phyloP scores from a whole-genome alignment of 2,888 invertebrate genomes.

The Diplolepis rosae region DNA sequence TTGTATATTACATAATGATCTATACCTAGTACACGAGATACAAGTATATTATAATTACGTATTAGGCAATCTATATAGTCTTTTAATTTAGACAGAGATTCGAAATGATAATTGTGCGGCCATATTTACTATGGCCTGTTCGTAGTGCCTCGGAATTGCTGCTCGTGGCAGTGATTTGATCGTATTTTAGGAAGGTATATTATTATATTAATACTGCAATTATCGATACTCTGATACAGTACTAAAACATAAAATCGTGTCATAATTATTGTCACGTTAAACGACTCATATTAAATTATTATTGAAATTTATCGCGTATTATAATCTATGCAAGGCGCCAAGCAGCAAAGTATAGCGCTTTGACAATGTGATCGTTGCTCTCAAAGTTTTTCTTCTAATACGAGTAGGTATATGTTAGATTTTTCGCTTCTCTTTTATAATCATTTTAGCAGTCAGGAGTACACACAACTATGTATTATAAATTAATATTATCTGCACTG shows the following conservation, averaged over 20 bases:
- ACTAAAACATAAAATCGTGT: slow-evolving; percentile 56
- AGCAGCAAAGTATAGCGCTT: slow-evolving; percentile 56
- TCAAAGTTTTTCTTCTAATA: slow-evolving; percentile 53
- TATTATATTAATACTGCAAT: slow-evolving; percentile 69
- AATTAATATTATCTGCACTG: too few species aligned
- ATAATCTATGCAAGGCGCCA: slow-evolving; percentile 52
- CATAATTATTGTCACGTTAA: slow-evolving; percentile 63
- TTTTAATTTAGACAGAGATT: slow-evolving; percentile 66
- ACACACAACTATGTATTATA: too few species aligned
- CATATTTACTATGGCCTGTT: slow-evolving; percentile 73
- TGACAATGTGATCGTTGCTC: slow-evolving; percentile 63
- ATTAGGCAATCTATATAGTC: slow-evolving; percentile 62
- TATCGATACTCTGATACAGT: slow-evolving; percentile 68
- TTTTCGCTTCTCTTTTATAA: slow-evolving; percentile 34
- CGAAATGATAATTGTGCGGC: slow-evolving; percentile 72
- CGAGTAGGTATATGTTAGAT: too few species aligned
- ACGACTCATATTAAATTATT: slow-evolving; percentile 67
- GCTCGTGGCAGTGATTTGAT: slow-evolving; percentile 73
- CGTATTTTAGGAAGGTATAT: slow-evolving; percentile 72
- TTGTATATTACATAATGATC: slow-evolving; percentile 70
- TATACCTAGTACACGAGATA: slow-evolving; percentile 66
- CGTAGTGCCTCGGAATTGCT: slow-evolving; percentile 74
- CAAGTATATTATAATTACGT: slow-evolving; percentile 60
- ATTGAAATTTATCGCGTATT: slow-evolving; percentile 52
- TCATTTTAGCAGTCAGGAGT: background rate